Percentiles rank a stretch among this genome's conserved stretches.
These are phyloP conservation scores for Drymonia ruficornis DNA, from an alignment of 2,888 invertebrate genomes.

Conservation along the genomic window DNA sequence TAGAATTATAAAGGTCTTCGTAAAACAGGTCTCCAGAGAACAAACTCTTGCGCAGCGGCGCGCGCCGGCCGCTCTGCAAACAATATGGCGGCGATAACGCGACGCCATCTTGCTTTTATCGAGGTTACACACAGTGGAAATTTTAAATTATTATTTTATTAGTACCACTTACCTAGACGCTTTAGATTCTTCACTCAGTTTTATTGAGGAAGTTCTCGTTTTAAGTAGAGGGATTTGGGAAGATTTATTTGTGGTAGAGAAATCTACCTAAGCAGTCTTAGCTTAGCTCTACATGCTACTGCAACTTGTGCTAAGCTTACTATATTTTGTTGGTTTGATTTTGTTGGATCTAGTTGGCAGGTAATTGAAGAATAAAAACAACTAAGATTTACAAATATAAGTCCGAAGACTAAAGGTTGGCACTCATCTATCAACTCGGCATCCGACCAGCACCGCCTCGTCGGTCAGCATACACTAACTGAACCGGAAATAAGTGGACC, in stretches of 20 bases:
- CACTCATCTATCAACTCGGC: too few species aligned
- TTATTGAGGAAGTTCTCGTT: conserved; percentile 12
- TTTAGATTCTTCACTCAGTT: conserved; percentile 4
- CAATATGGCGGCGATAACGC: conserved; percentile 78
- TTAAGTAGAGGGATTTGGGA: neutral
- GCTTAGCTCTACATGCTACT: too few species aligned
- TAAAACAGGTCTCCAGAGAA: conserved; percentile 76
- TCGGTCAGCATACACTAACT: too few species aligned
- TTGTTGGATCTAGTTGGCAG: too few species aligned
- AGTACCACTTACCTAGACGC: conserved; percentile 43
- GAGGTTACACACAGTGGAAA: conserved; percentile 75
- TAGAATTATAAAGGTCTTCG: conserved; percentile 64
- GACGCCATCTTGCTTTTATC: conserved; percentile 77
- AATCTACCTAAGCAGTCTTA: too few species aligned
- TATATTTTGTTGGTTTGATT: too few species aligned
- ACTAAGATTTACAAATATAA: too few species aligned
- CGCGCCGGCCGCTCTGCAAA: conserved; percentile 61
- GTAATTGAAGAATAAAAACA: too few species aligned
- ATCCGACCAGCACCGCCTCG: too few species aligned
- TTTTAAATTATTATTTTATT: conserved; percentile 73
- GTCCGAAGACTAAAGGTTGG: too few species aligned
- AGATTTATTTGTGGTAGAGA: neutral
- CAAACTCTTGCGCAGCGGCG: conserved; percentile 77
- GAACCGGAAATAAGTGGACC: too few species aligned
- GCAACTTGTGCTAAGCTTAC: too few species aligned